Evolutionary conservation across 2,113 vertebrate genomes (phyloP).

Genomic region (Hypomesus transpacificus): DNA sequence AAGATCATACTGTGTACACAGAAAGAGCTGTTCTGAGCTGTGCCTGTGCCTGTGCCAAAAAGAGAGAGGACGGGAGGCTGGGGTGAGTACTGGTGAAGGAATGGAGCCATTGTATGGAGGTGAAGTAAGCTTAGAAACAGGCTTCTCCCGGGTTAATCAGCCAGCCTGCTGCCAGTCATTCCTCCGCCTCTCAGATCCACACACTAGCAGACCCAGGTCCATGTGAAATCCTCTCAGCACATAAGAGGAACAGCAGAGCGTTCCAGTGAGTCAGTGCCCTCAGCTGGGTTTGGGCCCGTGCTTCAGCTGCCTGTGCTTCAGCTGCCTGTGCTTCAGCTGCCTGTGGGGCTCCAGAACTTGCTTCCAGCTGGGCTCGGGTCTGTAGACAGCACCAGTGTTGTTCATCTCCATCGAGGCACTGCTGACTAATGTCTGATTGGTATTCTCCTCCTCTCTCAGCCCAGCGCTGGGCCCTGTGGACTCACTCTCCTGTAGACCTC

Average conservation of each 20-base stretch:
- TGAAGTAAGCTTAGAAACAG: not conserved
- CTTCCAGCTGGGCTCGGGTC: too few relatives aligned
- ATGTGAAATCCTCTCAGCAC: not conserved
- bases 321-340: too few relatives aligned
- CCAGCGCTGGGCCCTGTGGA: too few relatives aligned
- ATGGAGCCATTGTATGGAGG: conserved; percentile 24
- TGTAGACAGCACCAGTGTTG: too few relatives aligned
- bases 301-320: too few relatives aligned
- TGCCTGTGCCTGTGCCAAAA: too few relatives aligned
- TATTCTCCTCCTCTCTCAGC: not conserved
- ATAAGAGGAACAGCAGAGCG: not conserved
- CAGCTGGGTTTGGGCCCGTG: too few relatives aligned
- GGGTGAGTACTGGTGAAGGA: not conserved
- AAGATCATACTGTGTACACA: conserved; percentile 16
- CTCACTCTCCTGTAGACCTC: too few relatives aligned
- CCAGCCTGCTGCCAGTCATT: too few relatives aligned
- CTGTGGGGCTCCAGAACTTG: too few relatives aligned
- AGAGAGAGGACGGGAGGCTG: not conserved
- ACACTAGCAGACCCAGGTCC: not conserved
- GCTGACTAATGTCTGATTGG: not conserved
- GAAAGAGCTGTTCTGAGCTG: conserved; percentile 1
- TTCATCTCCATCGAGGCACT: not conserved
- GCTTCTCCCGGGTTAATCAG: not conserved
- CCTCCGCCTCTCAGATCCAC: not conserved
- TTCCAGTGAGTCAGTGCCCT: not conserved